Conservation (phyloP, 2,797 vertebrate genomes). For the Uromys caudimaculatus region DNA sequence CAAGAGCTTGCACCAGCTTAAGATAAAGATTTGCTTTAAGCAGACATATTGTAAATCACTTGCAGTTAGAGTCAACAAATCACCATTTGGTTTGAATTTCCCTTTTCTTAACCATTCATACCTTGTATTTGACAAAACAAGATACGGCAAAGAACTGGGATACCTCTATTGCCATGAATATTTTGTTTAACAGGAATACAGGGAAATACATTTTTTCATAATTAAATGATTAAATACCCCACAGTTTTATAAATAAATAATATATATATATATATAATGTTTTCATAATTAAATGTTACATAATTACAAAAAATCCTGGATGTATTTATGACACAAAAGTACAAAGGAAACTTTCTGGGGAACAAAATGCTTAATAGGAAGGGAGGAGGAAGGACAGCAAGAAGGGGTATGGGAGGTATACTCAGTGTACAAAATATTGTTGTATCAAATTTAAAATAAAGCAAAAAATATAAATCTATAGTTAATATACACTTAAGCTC, state of each 20-base stretch:
- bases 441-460: not conserved
- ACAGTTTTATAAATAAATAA: not conserved
- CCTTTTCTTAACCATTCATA: conserved; percentile 28
- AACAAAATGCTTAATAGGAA: not conserved
- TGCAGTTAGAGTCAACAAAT: conserved; percentile 19
- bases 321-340: not conserved
- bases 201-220: conserved; percentile 10
- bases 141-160: not conserved
- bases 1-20: conserved; percentile 1
- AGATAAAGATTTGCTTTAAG: conserved; percentile 32
- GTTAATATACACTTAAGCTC: not conserved
- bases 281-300: conserved; percentile 45
- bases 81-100: conserved; percentile 10
- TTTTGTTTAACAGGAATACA: conserved; percentile 4
- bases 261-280: not conserved
- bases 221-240: not conserved
- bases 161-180: not conserved
- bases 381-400: not conserved
- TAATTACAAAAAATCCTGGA: not conserved
- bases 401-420: not conserved
- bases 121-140: conserved; percentile 12
- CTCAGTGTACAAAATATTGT: not conserved
- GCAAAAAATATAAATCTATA: not conserved
- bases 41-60: not conserved
- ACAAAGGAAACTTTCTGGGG: not conserved